phyloP scores from a whole-genome alignment of 2,113 vertebrate species.

The Isurus oxyrinchus region DNA sequence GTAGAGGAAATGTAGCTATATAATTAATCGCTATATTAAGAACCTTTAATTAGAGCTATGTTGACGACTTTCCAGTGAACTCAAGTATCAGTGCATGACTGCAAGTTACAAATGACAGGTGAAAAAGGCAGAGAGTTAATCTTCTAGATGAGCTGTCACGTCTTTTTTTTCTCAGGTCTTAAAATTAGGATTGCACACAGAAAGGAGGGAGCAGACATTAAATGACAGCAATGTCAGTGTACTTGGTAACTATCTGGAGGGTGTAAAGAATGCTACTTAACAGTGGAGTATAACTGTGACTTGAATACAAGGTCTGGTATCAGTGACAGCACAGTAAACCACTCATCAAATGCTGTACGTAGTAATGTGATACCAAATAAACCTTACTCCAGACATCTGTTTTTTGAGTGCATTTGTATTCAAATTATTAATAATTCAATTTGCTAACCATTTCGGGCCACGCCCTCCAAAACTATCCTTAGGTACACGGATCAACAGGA shows the following conservation, averaged over 20 bases:
- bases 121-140: conserved; percentile 38
- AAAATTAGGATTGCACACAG: conserved; percentile 34
- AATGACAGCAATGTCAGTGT: conserved; percentile 26
- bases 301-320: conserved; percentile 31
- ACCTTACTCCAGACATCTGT: conserved; percentile 11
- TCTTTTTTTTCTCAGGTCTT: conserved; percentile 33
- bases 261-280: conserved; percentile 29
- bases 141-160: conserved; percentile 36
- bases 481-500: background rate
- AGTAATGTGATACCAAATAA: conserved; percentile 25
- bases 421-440: conserved; percentile 22
- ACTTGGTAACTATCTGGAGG: conserved; percentile 32
- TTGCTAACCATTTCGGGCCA: background rate
- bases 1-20: conserved; percentile 26
- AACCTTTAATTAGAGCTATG: conserved; percentile 37
- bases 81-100: conserved; percentile 30
- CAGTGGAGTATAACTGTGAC: conserved; percentile 28
- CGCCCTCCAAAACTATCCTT: background rate
- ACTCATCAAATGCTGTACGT: conserved; percentile 21
- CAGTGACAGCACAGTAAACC: conserved; percentile 19
- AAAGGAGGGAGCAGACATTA: background rate
- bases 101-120: conserved; percentile 37
- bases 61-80: conserved; percentile 32
- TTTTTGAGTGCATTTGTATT: background rate
- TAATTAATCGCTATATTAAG: conserved; percentile 37